Evolutionary conservation across 2,888 invertebrate genomes (phyloP).

Genomic region (Timandra comae): DNA sequence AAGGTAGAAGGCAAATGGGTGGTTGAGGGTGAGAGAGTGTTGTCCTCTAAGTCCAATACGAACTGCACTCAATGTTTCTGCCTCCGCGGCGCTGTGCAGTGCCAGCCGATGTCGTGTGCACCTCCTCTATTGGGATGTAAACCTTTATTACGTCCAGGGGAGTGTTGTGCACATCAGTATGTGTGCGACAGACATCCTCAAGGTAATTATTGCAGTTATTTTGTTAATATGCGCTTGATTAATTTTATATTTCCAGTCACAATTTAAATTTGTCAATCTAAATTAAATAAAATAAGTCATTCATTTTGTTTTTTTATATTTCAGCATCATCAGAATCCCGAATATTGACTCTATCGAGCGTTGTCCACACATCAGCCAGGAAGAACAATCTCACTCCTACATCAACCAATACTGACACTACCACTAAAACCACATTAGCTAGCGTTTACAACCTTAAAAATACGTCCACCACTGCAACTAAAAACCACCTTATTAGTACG

Average conservation of each 20-base stretch:
- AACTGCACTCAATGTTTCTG: conserved; percentile 89
- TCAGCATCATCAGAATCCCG: conserved; percentile 25
- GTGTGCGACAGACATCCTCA: conserved; percentile 77
- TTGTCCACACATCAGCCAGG: conserved; percentile 32
- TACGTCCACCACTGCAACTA: conserved; percentile 30
- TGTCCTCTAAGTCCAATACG: conserved; percentile 63
- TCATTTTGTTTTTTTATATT: conserved; percentile 12
- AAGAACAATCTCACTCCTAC: conserved; percentile 42
- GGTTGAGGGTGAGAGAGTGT: conserved; percentile 83
- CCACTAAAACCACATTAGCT: conserved; percentile 32
- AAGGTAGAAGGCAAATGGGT: conserved; percentile 77
- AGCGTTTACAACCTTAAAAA: conserved; percentile 33
- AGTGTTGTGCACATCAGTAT: conserved; percentile 91
- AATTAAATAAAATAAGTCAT: background rate
- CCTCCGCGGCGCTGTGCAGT: conserved; percentile 82
- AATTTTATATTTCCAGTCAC: too few species aligned
- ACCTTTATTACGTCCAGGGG: conserved; percentile 84
- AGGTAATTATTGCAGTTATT: conserved; percentile 10
- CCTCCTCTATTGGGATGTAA: conserved; percentile 85
- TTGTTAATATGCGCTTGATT: background rate
- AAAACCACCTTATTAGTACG: conserved; percentile 36
- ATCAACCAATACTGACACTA: conserved; percentile 38
- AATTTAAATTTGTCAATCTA: too few species aligned
- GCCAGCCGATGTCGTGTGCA: conserved; percentile 86
- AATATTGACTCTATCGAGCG: conserved; percentile 22